Conservation (phyloP, 1,140 invertebrate genomes). For the Hydropsyche tenuis region DNA sequence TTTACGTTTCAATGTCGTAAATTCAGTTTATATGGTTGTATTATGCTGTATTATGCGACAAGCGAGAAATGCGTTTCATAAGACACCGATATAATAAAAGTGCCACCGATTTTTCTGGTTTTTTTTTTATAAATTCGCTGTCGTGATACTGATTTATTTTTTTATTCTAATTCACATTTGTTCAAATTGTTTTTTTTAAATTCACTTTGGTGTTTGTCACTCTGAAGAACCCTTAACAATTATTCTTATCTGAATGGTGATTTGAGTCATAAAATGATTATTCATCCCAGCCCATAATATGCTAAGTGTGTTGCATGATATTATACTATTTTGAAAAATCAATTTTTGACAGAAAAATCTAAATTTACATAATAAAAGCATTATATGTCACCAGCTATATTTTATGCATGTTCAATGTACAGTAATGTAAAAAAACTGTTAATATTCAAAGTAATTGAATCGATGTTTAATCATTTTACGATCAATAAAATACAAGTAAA, state of each 20-base stretch:
- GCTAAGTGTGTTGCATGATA: constrained; percentile 29
- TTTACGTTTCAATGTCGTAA: constrained; percentile 50
- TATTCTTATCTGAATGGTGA: background rate
- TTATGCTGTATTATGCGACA: constrained; percentile 42
- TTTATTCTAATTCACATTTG: too few relatives aligned
- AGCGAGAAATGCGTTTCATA: constrained; percentile 33
- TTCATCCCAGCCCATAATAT: constrained; percentile 2
- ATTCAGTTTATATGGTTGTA: constrained; percentile 46
- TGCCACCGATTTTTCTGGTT: background rate
- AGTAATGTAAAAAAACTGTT: background rate
- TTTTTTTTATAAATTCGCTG: too few relatives aligned
- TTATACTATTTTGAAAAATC: constrained; percentile 1
- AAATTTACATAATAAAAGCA: constrained; percentile 3
- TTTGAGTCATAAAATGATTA: background rate
- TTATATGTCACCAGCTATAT: constrained; percentile 18
- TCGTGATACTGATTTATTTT: too few relatives aligned
- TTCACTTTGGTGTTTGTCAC: too few relatives aligned
- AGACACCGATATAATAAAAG: constrained; percentile 30
- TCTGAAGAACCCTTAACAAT: too few relatives aligned
- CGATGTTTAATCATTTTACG: too few relatives aligned
- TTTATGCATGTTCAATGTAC: constrained; percentile 3
- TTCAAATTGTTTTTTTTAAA: too few relatives aligned
- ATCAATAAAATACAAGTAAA: too few relatives aligned
- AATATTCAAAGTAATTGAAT: too few relatives aligned
- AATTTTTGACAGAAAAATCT: background rate